Percentiles rank a stretch among this genome's conserved stretches.
Evolutionary conservation across 2,888 invertebrate species (phyloP).

Genomic region (Carterocephalus palaemon): DNA sequence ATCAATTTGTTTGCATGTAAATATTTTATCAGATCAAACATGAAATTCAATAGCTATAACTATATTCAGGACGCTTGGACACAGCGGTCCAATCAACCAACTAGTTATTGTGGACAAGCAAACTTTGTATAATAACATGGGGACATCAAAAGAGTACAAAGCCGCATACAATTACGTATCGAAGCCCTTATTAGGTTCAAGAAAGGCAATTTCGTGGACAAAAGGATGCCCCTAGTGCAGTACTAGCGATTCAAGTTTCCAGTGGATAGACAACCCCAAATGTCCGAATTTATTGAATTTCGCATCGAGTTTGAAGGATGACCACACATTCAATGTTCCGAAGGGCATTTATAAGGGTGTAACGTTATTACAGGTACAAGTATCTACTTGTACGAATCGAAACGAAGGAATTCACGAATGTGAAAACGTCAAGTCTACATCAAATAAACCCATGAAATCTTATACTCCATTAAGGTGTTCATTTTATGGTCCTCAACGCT

Average conservation of each 20-base stretch:
- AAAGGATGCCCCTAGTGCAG: conserved; percentile 59
- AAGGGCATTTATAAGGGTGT: conserved; percentile 60
- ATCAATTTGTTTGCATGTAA: no score
- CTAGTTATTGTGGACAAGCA: conserved; percentile 11
- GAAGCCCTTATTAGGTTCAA: conserved; percentile 69
- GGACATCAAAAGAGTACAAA: conserved; percentile 68
- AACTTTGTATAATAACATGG: conserved; percentile 18
- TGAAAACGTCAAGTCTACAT: no score
- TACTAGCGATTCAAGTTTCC: conserved; percentile 70
- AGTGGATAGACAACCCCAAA: conserved; percentile 55
- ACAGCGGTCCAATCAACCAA: conserved; percentile 10
- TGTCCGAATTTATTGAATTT: conserved; percentile 73
- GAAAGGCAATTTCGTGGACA: conserved; percentile 74
- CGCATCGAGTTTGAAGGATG: conserved; percentile 53
- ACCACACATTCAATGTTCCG: conserved; percentile 69
- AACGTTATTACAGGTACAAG: conserved; percentile 49
- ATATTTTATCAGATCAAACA: no score
- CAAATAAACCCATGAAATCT: no score
- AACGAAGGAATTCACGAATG: no score
- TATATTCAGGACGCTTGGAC: conserved; percentile 23
- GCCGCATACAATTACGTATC: conserved; percentile 68
- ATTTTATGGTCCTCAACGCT: no score
- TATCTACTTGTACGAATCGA: not conserved
- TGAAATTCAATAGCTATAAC: no score
- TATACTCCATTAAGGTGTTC: no score